Percentiles rank a stretch among this genome's conserved stretches.
Conservation (phyloP, 2,113 vertebrate species). For the Mesembrinibis cayennensis region DNA sequence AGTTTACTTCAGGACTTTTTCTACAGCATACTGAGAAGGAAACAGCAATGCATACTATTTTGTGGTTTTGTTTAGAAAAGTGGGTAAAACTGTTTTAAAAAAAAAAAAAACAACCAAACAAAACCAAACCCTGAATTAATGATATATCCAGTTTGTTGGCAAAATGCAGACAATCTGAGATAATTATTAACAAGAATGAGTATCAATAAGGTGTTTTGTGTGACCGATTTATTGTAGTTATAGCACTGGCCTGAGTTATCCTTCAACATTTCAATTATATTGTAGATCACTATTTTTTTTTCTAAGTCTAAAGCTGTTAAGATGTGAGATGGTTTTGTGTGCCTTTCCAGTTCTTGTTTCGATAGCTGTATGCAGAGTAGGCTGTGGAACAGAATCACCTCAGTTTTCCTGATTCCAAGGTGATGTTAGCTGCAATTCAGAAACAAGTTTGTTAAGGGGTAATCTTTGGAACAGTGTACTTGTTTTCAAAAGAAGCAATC, state of each 20-base stretch:
- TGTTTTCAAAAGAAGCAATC: background rate
- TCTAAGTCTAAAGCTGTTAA: background rate
- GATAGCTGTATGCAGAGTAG: background rate
- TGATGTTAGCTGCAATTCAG: background rate
- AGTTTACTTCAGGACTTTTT: background rate
- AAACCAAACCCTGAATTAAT: background rate
- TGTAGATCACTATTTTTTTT: background rate
- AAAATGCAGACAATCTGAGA: background rate
- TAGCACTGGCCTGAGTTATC: background rate
- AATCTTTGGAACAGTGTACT: background rate
- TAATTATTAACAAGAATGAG: background rate
- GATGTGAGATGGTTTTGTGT: background rate
- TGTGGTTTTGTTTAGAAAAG: background rate
- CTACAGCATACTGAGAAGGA: background rate
- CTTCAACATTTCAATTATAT: background rate
- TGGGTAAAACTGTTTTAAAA: background rate
- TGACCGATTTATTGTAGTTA: background rate
- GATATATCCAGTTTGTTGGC: background rate
- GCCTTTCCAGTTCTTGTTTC: slow-evolving; percentile 20
- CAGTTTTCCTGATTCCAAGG: background rate
- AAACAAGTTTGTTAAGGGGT: background rate
- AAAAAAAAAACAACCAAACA: background rate
- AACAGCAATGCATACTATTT: background rate
- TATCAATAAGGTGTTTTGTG: background rate
- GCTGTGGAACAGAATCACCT: slow-evolving; percentile 1